A percentile compares a stretch with the other conserved stretches of the same genome.
These are phyloP conservation scores for Callospermophilus lateralis DNA, from an alignment of 2,113 vertebrate genomes.

Conservation along the genomic window DNA sequence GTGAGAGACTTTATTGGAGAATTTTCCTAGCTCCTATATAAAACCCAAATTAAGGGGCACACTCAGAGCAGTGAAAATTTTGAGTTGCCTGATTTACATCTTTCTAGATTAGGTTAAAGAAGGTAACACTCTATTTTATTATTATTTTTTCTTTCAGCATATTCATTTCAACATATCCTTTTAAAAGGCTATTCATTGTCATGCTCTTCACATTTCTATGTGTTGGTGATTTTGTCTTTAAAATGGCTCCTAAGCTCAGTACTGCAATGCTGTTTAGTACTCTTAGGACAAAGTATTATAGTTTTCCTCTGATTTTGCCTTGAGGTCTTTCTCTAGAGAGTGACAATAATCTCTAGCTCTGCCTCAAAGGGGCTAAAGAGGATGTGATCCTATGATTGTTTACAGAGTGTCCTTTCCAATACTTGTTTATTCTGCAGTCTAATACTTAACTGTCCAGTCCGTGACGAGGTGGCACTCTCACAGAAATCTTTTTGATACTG, in stretches of 20 bases:
- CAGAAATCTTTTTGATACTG: neutral
- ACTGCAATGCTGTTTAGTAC: neutral
- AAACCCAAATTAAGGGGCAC: neutral
- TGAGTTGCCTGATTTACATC: neutral
- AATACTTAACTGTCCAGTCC: neutral
- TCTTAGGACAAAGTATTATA: neutral
- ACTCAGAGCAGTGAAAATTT: neutral
- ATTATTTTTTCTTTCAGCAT: neutral
- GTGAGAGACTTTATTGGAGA: neutral
- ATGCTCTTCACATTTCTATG: neutral
- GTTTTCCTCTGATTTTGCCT: neutral
- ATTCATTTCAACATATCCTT: neutral
- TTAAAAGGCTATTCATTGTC: neutral
- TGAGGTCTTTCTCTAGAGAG: neutral
- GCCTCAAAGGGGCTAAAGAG: neutral
- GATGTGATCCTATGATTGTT: neutral
- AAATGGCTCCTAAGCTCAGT: neutral
- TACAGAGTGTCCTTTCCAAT: neutral
- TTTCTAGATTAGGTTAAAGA: neutral
- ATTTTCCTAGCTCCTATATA: neutral
- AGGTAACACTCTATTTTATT: neutral
- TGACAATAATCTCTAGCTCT: neutral
- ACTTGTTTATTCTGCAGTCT: neutral
- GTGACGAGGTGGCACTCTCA: neutral
- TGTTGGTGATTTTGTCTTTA: neutral